Evolutionary conservation across 2,888 invertebrate species (phyloP).

Genomic region (Hylaea fasciaria): DNA sequence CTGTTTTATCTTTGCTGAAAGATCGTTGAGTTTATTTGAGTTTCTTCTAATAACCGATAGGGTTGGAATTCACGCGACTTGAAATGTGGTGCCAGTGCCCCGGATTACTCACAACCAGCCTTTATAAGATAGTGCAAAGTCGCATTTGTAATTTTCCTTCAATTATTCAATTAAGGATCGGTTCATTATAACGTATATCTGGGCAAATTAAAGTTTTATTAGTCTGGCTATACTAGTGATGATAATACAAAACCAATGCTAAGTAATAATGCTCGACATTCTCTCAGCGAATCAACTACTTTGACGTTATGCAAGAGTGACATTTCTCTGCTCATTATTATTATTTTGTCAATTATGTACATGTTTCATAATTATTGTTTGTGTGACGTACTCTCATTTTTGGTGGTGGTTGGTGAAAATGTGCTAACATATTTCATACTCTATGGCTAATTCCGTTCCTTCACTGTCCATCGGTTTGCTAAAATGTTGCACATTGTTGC

Average conservation of each 20-base stretch:
- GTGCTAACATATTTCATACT: constrained; percentile 83
- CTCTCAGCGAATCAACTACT: constrained; percentile 29
- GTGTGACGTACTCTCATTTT: constrained; percentile 54
- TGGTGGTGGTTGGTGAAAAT: constrained; percentile 85
- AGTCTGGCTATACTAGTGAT: no score
- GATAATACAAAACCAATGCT: not conserved
- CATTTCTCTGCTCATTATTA: constrained; percentile 9
- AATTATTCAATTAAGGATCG: no score
- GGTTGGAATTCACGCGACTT: no score
- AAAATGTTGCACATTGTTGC: not conserved
- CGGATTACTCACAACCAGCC: no score
- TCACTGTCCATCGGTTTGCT: constrained; percentile 49
- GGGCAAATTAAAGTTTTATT: no score
- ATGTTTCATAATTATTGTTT: constrained; percentile 23
- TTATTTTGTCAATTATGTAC: not conserved
- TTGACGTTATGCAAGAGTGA: constrained; percentile 19
- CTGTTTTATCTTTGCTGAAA: constrained; percentile 35
- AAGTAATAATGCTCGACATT: constrained; percentile 15
- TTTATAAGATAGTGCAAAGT: no score
- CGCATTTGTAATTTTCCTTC: no score
- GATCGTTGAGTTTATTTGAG: constrained; percentile 27
- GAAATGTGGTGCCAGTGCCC: no score
- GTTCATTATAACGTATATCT: no score
- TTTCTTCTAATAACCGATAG: no score
- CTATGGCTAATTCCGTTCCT: constrained; percentile 82